These are phyloP conservation scores for Palythoa grandiflora DNA, from an alignment of 92 coral and sea anemone species.

Conservation along the genomic window DNA sequence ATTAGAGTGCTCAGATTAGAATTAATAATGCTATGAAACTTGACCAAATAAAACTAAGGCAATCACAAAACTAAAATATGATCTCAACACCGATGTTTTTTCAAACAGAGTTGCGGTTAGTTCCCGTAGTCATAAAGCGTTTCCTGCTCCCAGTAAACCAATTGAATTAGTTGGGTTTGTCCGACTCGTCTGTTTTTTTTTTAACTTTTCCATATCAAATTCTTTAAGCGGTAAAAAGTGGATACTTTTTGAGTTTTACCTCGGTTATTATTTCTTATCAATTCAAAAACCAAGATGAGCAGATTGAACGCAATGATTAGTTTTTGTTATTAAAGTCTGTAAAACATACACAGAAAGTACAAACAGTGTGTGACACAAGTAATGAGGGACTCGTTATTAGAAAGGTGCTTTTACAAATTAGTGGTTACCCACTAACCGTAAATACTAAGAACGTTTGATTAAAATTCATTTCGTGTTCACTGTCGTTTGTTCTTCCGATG, in stretches of 20 bases:
- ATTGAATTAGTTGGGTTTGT: constrained; percentile 5
- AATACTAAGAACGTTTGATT: constrained; percentile 34
- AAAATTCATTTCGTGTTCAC: constrained; percentile 27
- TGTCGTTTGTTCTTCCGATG: constrained; percentile 8
- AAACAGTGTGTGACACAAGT: constrained; percentile 29
- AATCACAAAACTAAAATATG: constrained; percentile 8
- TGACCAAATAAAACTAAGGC: constrained; percentile 26
- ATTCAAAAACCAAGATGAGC: constrained; percentile 19
- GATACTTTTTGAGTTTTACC: not conserved
- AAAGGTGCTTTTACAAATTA: constrained; percentile 19
- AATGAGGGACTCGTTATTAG: constrained; percentile 37
- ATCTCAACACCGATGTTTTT: not conserved
- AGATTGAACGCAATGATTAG: constrained; percentile 25
- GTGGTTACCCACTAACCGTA: constrained; percentile 37
- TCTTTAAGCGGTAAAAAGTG: not conserved
- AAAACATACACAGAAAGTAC: constrained; percentile 40
- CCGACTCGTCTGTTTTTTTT: not conserved
- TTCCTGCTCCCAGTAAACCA: constrained; percentile 31
- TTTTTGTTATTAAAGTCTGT: constrained; percentile 48
- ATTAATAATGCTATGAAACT: constrained; percentile 25
- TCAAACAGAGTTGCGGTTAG: constrained; percentile 6
- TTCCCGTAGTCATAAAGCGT: not conserved
- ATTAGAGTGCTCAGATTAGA: constrained; percentile 19
- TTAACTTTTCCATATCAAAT: not conserved
- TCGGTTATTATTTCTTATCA: not conserved